Conservation (phyloP, 30 jellyfish, hydroid and myxozoan species). For the Aurelia sp. region DNA sequence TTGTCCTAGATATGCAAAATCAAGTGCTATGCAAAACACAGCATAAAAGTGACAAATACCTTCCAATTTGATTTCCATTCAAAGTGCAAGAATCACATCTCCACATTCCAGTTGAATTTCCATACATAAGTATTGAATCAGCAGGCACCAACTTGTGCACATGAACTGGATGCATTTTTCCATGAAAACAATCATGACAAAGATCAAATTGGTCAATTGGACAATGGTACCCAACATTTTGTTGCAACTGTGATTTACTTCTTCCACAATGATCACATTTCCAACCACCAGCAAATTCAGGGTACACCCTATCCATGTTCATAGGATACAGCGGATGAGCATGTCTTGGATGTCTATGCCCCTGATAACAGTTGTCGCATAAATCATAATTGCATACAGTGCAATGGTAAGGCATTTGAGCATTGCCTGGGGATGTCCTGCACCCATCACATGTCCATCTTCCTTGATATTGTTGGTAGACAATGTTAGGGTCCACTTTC, state of each 20-base stretch:
- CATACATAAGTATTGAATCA: slow-evolving; percentile 85
- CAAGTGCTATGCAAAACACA: too few species aligned
- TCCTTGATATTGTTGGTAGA: slow-evolving; percentile 76
- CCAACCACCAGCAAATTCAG: slow-evolving; percentile 89
- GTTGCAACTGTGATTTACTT: slow-evolving; percentile 45
- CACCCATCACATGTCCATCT: slow-evolving; percentile 96
- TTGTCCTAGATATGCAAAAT: too few species aligned
- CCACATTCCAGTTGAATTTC: slow-evolving; percentile 92
- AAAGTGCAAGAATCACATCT: slow-evolving; percentile 88
- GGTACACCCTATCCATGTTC: slow-evolving; percentile 79
- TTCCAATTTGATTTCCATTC: slow-evolving; percentile 84
- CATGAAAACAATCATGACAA: slow-evolving; percentile 88
- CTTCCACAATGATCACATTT: slow-evolving; percentile 92
- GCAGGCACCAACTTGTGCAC: slow-evolving; percentile 81
- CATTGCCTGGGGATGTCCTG: slow-evolving; percentile 33
- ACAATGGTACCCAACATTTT: slow-evolving; percentile 84
- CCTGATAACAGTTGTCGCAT: slow-evolving; percentile 78
- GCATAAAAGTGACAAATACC: slow-evolving; percentile 49
- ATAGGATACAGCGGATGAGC: slow-evolving; percentile 74
- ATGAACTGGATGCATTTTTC: slow-evolving; percentile 81
- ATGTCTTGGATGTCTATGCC: slow-evolving; percentile 77
- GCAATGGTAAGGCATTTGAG: slow-evolving; percentile 84
- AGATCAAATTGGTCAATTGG: slow-evolving; percentile 85
- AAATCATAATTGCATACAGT: slow-evolving; percentile 69
- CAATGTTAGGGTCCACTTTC: slow-evolving; percentile 80